Evolutionary conservation across 2,113 vertebrate species (phyloP).

Genomic region (Leucopsar rothschildi): DNA sequence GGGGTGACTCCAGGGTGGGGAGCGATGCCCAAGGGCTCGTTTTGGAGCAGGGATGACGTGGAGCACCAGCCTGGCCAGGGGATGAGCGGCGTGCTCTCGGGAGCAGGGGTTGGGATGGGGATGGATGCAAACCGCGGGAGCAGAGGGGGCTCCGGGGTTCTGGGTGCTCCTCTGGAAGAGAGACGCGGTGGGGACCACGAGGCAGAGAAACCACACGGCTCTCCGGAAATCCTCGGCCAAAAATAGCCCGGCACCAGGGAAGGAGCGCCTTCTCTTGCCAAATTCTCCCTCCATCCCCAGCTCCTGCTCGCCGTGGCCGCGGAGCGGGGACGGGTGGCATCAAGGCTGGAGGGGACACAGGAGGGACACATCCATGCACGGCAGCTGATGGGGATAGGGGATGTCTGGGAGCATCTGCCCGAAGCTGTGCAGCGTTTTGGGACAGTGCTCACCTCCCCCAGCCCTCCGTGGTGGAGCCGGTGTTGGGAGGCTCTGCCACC

Average conservation of each 20-base stretch:
- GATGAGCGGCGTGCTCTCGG: accelerated
- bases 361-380: accelerated
- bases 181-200: not conserved
- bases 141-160: not conserved
- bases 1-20: not conserved
- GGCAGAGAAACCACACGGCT: not conserved
- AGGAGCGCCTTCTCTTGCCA: not conserved
- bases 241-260: not conserved
- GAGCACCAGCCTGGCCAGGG: accelerated
- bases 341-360: not conserved
- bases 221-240: slow-evolving; percentile 29
- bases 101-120: not conserved
- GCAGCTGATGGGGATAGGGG: not conserved
- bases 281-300: not conserved
- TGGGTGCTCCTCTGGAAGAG: not conserved
- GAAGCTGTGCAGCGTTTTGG: not conserved
- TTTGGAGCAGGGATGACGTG: not conserved
- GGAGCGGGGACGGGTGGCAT: not conserved
- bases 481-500: not conserved
- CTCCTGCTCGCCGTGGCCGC: not conserved
- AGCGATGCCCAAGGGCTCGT: accelerated
- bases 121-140: not conserved
- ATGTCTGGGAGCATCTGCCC: accelerated
- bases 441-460: accelerated
- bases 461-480: accelerated